Percentiles rank a stretch among this genome's conserved stretches.
Evolutionary conservation across 1,140 invertebrate species (phyloP).

Genomic region (Euwallacea fornicatus): DNA sequence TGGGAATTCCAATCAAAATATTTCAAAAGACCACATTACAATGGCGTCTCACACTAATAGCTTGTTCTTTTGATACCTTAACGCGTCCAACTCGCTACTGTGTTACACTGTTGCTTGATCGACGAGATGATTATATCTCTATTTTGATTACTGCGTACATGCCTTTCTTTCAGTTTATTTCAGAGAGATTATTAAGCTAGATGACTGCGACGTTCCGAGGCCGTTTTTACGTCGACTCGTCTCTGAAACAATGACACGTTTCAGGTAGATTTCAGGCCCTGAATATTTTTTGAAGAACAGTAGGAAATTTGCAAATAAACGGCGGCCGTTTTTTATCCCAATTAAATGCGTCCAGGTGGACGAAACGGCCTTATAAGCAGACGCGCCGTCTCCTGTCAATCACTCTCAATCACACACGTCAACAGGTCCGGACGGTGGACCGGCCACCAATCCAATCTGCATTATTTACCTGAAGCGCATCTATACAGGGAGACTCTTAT

Average conservation of each 20-base stretch:
- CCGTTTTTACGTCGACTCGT: not conserved
- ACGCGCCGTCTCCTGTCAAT: conserved; percentile 29
- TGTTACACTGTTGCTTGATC: conserved; percentile 3
- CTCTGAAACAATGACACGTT: conserved; percentile 6
- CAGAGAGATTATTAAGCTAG: conserved; percentile 9
- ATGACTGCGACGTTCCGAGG: conserved; percentile 3
- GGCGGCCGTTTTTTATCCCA: conserved; percentile 24
- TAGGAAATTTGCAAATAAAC: conserved; percentile 25
- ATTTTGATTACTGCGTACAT: conserved; percentile 1
- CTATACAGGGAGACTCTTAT: not conserved
- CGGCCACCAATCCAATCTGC: conserved; percentile 28
- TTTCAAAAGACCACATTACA: no score
- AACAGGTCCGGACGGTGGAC: conserved; percentile 19
- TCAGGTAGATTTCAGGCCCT: not conserved
- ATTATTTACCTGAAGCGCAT: conserved; percentile 22
- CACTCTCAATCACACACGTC: conserved; percentile 30
- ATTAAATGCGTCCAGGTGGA: conserved; percentile 28
- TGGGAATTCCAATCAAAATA: no score
- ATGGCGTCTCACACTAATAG: not conserved
- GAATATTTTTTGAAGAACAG: conserved; percentile 10
- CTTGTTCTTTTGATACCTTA: conserved; percentile 1
- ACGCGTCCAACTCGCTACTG: conserved; percentile 1
- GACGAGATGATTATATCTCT: conserved; percentile 10
- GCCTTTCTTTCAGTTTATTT: not conserved
- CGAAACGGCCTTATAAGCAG: conserved; percentile 28